Conservation (phyloP, 2,797 vertebrate genomes). For the Acanthurus lineatus region DNA sequence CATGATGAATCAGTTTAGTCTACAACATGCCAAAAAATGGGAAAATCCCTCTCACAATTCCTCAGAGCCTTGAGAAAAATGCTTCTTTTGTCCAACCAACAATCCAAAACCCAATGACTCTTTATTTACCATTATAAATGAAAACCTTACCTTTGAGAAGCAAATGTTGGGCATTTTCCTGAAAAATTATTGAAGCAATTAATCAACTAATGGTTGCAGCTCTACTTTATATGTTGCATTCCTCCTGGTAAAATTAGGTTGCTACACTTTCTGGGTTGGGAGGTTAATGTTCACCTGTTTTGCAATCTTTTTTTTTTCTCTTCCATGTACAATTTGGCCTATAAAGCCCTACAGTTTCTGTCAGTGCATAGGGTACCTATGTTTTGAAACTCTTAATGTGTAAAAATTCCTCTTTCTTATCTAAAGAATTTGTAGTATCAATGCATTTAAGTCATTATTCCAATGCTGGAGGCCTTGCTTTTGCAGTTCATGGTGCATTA, state of each 20-base stretch:
- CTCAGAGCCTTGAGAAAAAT: no score
- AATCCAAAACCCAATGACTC: no score
- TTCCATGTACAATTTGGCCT: neutral
- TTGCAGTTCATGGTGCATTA: neutral
- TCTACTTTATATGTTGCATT: neutral
- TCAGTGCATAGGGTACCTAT: no score
- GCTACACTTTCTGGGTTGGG: neutral
- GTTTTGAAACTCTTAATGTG: neutral
- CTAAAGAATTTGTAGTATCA: neutral
- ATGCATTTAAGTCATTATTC: constrained; percentile 5
- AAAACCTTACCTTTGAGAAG: no score
- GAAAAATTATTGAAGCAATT: no score
- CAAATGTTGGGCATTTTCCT: no score
- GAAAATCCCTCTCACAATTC: no score
- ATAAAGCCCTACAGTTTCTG: neutral
- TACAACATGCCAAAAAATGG: no score
- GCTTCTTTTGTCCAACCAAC: no score
- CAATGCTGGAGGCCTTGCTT: neutral
- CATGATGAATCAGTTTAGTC: no score
- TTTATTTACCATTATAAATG: no score
- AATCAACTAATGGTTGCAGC: no score
- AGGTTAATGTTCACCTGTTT: constrained; percentile 36
- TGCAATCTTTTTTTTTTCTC: neutral
- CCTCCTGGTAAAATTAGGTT: neutral
- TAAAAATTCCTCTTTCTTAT: neutral